These are phyloP conservation scores for Gisinianus flammeolus DNA, from an alignment of 2,888 invertebrate genomes.

Conservation along the genomic window DNA sequence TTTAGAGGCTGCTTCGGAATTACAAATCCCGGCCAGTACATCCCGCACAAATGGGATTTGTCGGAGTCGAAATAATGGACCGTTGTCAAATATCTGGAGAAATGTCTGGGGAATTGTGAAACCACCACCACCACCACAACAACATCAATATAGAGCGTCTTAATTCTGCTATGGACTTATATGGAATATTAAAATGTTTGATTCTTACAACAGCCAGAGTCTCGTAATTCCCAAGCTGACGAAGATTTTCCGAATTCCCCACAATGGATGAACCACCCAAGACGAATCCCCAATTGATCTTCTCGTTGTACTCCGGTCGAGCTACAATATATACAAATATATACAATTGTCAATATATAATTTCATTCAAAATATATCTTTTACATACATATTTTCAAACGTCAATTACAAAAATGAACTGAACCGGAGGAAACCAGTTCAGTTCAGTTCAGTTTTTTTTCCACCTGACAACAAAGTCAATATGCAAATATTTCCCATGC, in stretches of 20 bases:
- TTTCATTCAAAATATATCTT: too few relatives aligned
- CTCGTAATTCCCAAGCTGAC: neutral
- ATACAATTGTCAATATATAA: too few relatives aligned
- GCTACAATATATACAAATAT: conserved; percentile 22
- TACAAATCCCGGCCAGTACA: neutral
- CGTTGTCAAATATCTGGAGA: neutral
- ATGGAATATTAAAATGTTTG: too few relatives aligned
- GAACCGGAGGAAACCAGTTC: too few relatives aligned
- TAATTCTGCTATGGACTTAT: too few relatives aligned
- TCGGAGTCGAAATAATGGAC: neutral
- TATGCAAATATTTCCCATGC: conserved; percentile 65
- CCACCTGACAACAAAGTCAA: conserved; percentile 61
- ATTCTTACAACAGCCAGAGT: neutral
- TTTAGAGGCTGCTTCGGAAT: neutral
- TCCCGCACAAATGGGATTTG: neutral
- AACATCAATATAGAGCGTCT: neutral
- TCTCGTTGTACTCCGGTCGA: conserved; percentile 57
- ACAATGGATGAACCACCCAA: conserved; percentile 60
- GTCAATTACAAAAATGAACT: too few relatives aligned
- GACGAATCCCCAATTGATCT: conserved; percentile 59
- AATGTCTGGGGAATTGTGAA: neutral
- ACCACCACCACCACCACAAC: too few relatives aligned
- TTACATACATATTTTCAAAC: too few relatives aligned
- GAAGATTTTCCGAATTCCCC: conserved; percentile 23
- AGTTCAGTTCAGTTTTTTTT: too few relatives aligned